phyloP scores from a whole-genome alignment of 2,113 vertebrate species.

The Brachionichthys hirsutus region DNA sequence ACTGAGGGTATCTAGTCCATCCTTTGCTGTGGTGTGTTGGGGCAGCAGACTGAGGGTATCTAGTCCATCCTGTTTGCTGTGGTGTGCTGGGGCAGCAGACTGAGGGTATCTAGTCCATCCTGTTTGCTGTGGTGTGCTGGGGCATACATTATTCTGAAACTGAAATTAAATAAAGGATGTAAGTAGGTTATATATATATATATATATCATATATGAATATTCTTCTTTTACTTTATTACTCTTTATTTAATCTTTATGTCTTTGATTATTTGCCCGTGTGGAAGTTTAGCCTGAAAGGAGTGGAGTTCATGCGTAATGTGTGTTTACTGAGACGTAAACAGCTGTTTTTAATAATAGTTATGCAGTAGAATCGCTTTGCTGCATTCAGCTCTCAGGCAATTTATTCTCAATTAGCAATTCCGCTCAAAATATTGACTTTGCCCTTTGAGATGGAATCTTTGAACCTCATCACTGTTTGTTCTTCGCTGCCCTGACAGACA shows the following conservation, averaged over 20 bases:
- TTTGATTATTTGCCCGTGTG: background rate
- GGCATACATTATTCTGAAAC: constrained; percentile 17
- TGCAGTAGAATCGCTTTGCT: constrained; percentile 30
- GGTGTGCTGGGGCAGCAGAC: too few species aligned
- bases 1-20: too few species aligned
- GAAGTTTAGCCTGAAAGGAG: constrained; percentile 1
- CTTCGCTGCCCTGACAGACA: constrained; percentile 33
- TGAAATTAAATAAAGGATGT: constrained; percentile 35
- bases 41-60: too few species aligned
- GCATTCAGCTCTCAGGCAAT: constrained; percentile 16
- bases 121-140: too few species aligned
- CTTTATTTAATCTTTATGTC: constrained; percentile 6
- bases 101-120: too few species aligned
- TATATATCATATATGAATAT: constrained; percentile 3
- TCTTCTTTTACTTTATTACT: constrained; percentile 19
- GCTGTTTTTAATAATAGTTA: constrained; percentile 22
- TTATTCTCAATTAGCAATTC: constrained; percentile 20
- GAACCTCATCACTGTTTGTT: constrained; percentile 25
- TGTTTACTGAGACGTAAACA: constrained; percentile 22
- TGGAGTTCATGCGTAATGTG: constrained; percentile 1
- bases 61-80: too few species aligned
- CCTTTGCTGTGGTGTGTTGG: too few species aligned
- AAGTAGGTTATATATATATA: too few species aligned
- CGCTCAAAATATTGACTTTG: constrained; percentile 22
- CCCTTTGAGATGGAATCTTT: constrained; percentile 20